Conservation (phyloP, 2,888 invertebrate species). For the Deilephila elpenor region DNA sequence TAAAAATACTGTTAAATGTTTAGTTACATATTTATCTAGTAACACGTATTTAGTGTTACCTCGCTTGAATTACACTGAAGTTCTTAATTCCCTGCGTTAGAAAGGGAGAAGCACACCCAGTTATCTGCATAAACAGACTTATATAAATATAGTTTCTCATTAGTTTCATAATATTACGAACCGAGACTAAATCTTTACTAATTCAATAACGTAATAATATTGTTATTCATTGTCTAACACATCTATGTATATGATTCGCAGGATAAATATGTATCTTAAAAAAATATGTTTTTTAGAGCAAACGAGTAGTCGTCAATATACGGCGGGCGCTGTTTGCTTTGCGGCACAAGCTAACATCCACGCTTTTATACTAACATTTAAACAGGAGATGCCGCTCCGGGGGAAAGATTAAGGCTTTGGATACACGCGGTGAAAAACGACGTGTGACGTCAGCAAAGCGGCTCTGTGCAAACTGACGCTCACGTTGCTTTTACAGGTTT, state of each 20-base stretch:
- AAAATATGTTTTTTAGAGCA: conserved; percentile 27
- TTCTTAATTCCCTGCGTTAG: too few relatives aligned
- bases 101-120: too few relatives aligned
- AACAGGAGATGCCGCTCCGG: conserved; percentile 55
- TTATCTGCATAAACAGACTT: too few relatives aligned
- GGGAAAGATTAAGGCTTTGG: conserved; percentile 54
- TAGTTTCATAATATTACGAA: neutral
- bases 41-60: too few relatives aligned
- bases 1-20: neutral
- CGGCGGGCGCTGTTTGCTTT: conserved; percentile 51
- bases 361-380: conserved; percentile 62
- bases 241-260: conserved; percentile 20
- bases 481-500: neutral
- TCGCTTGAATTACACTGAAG: too few relatives aligned
- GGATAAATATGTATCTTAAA: conserved; percentile 18
- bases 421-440: conserved; percentile 46
- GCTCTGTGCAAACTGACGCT: conserved; percentile 3
- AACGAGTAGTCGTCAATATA: conserved; percentile 50
- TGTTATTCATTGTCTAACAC: conserved; percentile 8
- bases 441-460: conserved; percentile 27
- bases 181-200: neutral
- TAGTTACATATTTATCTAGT: neutral
- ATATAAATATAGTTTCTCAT: too few relatives aligned
- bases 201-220: neutral
- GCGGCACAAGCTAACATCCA: conserved; percentile 51